Evolutionary conservation across 2,888 invertebrate species (phyloP).

Genomic region (Chaetogeoica ovagalla): DNA sequence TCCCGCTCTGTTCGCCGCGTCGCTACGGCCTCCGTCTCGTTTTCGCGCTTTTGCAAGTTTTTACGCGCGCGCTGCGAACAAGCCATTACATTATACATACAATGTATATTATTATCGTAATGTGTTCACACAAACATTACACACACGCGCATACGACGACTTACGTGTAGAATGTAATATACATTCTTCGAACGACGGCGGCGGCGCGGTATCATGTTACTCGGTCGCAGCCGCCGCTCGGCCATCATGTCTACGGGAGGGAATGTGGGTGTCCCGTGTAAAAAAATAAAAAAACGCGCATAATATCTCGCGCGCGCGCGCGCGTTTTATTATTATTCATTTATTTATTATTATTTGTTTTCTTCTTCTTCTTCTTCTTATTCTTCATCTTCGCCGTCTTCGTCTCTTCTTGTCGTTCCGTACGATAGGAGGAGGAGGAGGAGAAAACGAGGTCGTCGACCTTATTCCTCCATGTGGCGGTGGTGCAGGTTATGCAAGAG

Average conservation of each 20-base stretch:
- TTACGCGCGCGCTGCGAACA: too few relatives aligned
- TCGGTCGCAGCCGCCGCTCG: slow-evolving; percentile 17
- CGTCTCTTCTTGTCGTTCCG: background rate
- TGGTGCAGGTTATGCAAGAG: slow-evolving; percentile 1
- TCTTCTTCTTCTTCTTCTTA: background rate
- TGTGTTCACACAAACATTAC: background rate
- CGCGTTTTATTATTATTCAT: background rate
- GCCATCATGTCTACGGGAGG: slow-evolving; percentile 33
- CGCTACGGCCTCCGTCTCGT: background rate
- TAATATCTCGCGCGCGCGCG: slow-evolving; percentile 1
- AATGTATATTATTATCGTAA: too few relatives aligned
- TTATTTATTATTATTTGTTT: slow-evolving; percentile 35
- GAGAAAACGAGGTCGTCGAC: slow-evolving; percentile 50
- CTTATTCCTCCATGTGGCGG: slow-evolving; percentile 38
- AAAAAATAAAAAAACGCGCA: background rate
- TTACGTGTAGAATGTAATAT: background rate
- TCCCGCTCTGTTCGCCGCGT: too few relatives aligned
- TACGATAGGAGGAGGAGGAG: background rate
- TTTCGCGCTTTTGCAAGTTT: slow-evolving; percentile 28
- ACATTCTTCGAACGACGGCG: slow-evolving; percentile 34
- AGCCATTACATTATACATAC: background rate
- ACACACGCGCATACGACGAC: background rate
- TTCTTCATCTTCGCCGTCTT: background rate
- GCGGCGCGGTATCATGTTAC: slow-evolving; percentile 45
- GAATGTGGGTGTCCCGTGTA: slow-evolving; percentile 51